Base-by-base conservation (phyloP, 1,140 invertebrate species). In the Pseudomyrmex gracilis region DNA sequence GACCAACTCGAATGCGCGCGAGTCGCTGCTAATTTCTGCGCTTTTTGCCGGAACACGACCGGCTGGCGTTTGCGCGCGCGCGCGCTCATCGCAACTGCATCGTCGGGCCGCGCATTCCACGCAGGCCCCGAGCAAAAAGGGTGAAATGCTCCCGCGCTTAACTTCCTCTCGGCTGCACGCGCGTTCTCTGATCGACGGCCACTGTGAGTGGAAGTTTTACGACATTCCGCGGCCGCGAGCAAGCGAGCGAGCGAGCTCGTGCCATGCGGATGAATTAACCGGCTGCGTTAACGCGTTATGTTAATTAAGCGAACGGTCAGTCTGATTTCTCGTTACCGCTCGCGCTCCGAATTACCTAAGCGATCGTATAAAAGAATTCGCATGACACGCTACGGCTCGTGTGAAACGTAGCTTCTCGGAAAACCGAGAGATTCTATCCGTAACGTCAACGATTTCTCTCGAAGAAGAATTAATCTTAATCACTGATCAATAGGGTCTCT, bases 1-100 rank as follows among this genome's bases (percentile, higher is more conserved):
- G 24, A 24, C 34, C 71, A 87, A 85, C 77, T 24, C 73, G 15
- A 82, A 70, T 64, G 61, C 71, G 60, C 34, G 34, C 71, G 67
- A 83, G 24, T 68, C 58, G 55, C 53, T 68, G 63, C 82, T 90
- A 89, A 91, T 91, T 91, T 90, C 80, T 70, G 73, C 43, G 12
- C 17, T 84, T 87, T 86, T 87, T 90, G 57, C 17, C 49, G 57
- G 20, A 22, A 20, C n/a, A 10, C 22, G 24, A 60, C 43, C 45
- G 43, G 47, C 47, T 34, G 67, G n/a, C 55, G 61, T 73, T 78
- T 34, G 34, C 77, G 85, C 51, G 58, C 82, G 57, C 57, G 67
- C 34, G 47, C 70, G 57, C 34, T 13, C 49, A 55, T 70, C 67
- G 22, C 49, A 70, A 17, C 64, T 17, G 17, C 70, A 53, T 85